Evolutionary conservation across 2,113 vertebrate genomes (phyloP).

Genomic region (Siphamia tubifer): DNA sequence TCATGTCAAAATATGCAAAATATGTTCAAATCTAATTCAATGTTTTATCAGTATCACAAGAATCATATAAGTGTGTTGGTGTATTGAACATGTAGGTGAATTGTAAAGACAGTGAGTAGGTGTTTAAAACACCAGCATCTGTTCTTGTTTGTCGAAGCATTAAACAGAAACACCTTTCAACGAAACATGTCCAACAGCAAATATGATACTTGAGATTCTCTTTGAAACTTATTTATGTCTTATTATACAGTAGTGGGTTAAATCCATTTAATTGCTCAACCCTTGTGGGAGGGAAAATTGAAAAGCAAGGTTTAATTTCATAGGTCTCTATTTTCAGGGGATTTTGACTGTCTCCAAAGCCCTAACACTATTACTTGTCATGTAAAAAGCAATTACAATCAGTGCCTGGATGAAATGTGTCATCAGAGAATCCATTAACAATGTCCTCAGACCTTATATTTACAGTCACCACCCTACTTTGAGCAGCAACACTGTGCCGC

Average conservation of each 20-base stretch:
- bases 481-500: conserved; percentile 35
- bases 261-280: conserved; percentile 73
- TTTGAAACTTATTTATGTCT: conserved; percentile 69
- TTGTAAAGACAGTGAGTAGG: not conserved
- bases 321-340: conserved; percentile 77
- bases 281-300: conserved; percentile 81
- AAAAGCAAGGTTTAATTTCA: conserved; percentile 84
- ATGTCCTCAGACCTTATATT: conserved; percentile 75
- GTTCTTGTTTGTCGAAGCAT: not conserved
- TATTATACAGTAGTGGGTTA: conserved; percentile 67
- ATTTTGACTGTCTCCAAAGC: conserved; percentile 71
- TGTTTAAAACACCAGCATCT: conserved; percentile 1
- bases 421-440: conserved; percentile 73
- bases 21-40: not conserved
- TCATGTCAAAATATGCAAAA: not conserved
- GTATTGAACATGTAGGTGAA: not conserved
- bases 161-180: conserved; percentile 19
- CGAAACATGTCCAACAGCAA: conserved; percentile 30
- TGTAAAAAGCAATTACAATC: conserved; percentile 81
- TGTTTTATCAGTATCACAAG: not conserved
- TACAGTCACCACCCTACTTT: conserved; percentile 72
- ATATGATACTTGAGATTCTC: conserved; percentile 10
- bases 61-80: not conserved
- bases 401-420: conserved; percentile 69
- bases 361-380: conserved; percentile 75